Conservation (phyloP, 2,113 vertebrate species). For the Atherinomorus stipes region DNA sequence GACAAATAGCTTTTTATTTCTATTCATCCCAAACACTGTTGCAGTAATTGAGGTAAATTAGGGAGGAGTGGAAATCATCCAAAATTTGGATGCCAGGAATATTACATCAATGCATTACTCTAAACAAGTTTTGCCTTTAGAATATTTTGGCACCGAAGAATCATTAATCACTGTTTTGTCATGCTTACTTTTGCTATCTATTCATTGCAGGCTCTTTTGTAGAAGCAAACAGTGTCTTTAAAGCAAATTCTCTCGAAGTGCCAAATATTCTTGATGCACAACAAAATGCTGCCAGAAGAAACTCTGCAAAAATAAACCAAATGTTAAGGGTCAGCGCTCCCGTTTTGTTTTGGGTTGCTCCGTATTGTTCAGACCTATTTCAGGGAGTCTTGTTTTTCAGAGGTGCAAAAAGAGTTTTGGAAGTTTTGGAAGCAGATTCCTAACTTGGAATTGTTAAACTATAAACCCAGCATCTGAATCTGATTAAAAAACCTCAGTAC, state of each 20-base stretch:
- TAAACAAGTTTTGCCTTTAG: conserved; percentile 2
- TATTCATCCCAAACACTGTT: conserved; percentile 34
- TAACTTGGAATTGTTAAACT: too few species aligned
- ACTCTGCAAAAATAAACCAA: background rate
- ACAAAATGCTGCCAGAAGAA: background rate
- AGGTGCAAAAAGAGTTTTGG: background rate
- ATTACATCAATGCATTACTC: conserved; percentile 1
- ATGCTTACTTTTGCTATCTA: background rate
- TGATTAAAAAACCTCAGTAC: too few species aligned
- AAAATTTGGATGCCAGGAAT: conserved; percentile 20
- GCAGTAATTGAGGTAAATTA: conserved; percentile 20
- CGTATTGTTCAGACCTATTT: background rate
- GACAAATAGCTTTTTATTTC: conserved; percentile 26
- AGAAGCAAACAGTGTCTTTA: conserved; percentile 5
- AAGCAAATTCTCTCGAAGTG: conserved; percentile 15
- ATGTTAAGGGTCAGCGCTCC: background rate
- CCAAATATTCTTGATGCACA: background rate
- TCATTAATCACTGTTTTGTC: conserved; percentile 15
- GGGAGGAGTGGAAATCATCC: conserved; percentile 19
- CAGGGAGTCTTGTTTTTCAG: too few species aligned
- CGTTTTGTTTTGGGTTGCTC: background rate
- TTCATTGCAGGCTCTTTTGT: conserved; percentile 18
- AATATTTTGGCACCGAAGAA: conserved; percentile 4
- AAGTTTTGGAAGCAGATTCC: too few species aligned
- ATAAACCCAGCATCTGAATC: too few species aligned